Evolutionary conservation across 2,113 vertebrate species (phyloP).

Genomic region (Notothenia rossii): DNA sequence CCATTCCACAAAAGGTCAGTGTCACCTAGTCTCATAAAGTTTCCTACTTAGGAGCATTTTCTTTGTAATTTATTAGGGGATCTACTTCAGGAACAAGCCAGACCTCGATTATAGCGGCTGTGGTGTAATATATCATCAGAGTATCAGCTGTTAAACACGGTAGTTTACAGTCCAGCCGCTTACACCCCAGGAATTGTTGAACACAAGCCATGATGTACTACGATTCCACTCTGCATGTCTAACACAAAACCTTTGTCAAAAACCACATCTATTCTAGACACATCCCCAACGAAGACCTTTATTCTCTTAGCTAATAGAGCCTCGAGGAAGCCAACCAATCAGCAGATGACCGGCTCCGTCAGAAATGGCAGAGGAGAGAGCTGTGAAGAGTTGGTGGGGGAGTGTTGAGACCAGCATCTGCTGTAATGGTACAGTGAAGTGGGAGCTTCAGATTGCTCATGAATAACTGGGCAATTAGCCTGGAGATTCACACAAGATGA

Average conservation of each 20-base stretch:
- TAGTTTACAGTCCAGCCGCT: conserved; percentile 34
- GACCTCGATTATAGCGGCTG: conserved; percentile 22
- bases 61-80: conserved; percentile 10
- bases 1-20: conserved; percentile 30
- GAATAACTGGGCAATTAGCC: conserved; percentile 67
- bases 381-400: conserved; percentile 24
- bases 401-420: conserved; percentile 49
- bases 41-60: conserved; percentile 6
- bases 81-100: conserved; percentile 17
- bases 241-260: conserved; percentile 13
- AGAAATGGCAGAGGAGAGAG: conserved; percentile 47
- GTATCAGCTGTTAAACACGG: conserved; percentile 39
- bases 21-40: conserved; percentile 16
- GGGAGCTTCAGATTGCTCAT: conserved; percentile 51
- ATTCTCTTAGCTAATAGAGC: conserved; percentile 68
- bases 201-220: conserved; percentile 44
- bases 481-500: conserved; percentile 35
- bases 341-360: conserved; percentile 52
- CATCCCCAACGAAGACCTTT: conserved; percentile 47
- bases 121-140: conserved; percentile 31
- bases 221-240: conserved; percentile 42
- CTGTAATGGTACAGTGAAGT: conserved; percentile 44
- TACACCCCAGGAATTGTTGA: conserved; percentile 42
- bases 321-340: conserved; percentile 53
- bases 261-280: conserved; percentile 49